Evolutionary conservation across 1,140 invertebrate genomes (phyloP).

Genomic region (Neodiprion lecontei): DNA sequence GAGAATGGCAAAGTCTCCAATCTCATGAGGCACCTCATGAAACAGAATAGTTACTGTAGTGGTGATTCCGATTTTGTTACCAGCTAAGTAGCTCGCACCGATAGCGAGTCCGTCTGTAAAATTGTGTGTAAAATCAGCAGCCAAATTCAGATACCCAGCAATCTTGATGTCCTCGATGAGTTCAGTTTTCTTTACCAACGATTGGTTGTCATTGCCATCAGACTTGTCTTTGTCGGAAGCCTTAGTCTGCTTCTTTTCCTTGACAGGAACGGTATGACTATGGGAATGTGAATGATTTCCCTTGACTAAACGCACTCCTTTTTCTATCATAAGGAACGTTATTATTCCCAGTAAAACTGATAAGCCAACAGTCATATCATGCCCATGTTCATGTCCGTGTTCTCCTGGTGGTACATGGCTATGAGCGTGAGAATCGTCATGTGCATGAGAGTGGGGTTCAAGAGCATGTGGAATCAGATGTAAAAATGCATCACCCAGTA

Average conservation of each 20-base stretch:
- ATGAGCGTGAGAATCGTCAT: slow-evolving; percentile 59
- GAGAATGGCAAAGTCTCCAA: slow-evolving; percentile 97
- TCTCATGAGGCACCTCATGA: slow-evolving; percentile 98
- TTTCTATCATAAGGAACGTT: slow-evolving; percentile 91
- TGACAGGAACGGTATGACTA: slow-evolving; percentile 40
- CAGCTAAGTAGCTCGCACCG: slow-evolving; percentile 94
- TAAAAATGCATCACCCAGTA: slow-evolving; percentile 95
- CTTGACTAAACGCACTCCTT: slow-evolving; percentile 89
- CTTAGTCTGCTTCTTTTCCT: slow-evolving; percentile 57
- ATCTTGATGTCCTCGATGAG: slow-evolving; percentile 78
- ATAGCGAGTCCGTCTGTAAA: slow-evolving; percentile 97
- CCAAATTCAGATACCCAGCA: slow-evolving; percentile 91
- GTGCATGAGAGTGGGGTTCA: slow-evolving; percentile 65
- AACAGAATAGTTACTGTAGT: slow-evolving; percentile 94
- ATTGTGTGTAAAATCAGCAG: slow-evolving; percentile 95
- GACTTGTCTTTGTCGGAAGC: slow-evolving; percentile 41
- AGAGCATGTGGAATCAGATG: slow-evolving; percentile 96
- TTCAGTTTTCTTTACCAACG: slow-evolving; percentile 55
- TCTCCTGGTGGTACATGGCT: slow-evolving; percentile 47
- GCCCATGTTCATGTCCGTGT: slow-evolving; percentile 65
- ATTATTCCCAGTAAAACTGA: slow-evolving; percentile 92
- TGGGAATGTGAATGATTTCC: slow-evolving; percentile 73
- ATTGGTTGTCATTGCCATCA: slow-evolving; percentile 23
- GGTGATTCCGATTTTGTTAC: slow-evolving; percentile 80
- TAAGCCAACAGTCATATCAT: slow-evolving; percentile 87